phyloP scores from a whole-genome alignment of 2,113 vertebrate species.

The Anguilla japonica region DNA sequence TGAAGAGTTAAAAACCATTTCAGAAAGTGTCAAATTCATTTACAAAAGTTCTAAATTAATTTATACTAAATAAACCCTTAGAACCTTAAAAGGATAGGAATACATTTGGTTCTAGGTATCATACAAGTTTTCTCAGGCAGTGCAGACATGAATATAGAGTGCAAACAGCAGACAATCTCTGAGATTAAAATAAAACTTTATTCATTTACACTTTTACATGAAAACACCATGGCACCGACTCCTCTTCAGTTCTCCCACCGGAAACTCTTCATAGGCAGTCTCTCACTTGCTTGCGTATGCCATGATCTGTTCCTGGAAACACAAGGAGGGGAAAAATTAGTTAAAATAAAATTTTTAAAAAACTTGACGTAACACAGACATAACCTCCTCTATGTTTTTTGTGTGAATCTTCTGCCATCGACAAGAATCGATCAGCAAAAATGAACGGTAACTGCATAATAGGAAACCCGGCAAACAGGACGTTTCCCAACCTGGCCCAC shows the following conservation, averaged over 20 bases:
- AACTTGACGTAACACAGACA: not conserved
- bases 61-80: not conserved
- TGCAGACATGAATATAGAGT: not conserved
- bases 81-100: not conserved
- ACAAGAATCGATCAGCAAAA: not conserved
- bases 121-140: not conserved
- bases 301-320: slow-evolving; percentile 89
- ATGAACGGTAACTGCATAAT: not conserved
- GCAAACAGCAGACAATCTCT: not conserved
- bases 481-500: not conserved
- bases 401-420: not conserved
- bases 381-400: not conserved
- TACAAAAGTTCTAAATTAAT: not conserved
- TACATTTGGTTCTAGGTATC: not conserved
- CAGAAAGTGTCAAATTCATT: not conserved
- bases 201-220: slow-evolving; percentile 58
- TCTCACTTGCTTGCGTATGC: slow-evolving; percentile 89
- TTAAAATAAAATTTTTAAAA: slow-evolving; percentile 11
- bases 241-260: slow-evolving; percentile 21
- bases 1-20: not conserved
- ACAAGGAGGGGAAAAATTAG: slow-evolving; percentile 43
- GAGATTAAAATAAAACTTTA: slow-evolving; percentile 64
- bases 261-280: not conserved
- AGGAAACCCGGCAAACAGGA: not conserved
- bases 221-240: slow-evolving; percentile 37